Conservation (phyloP, 2,113 vertebrate genomes). For the Ornithorhynchus anatinus region DNA sequence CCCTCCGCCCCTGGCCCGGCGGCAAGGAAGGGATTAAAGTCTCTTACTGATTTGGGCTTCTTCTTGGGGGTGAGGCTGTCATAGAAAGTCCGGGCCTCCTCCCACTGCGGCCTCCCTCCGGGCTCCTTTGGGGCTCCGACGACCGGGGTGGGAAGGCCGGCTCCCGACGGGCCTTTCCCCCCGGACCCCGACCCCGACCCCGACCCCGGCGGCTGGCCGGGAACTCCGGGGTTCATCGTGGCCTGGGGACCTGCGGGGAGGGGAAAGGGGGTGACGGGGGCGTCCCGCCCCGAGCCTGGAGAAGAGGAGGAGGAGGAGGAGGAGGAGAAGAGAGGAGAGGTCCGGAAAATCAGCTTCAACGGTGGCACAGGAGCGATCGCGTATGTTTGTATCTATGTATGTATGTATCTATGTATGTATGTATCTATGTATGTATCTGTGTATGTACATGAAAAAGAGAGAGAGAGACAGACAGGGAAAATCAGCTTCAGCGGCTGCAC, state of each 20-base stretch:
- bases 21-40: neutral
- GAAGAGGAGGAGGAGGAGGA: neutral
- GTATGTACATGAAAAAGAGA: no score
- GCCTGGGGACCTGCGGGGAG: neutral
- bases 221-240: neutral
- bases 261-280: constrained; percentile 1
- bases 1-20: neutral
- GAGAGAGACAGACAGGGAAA: no score
- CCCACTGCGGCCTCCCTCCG: constrained; percentile 42
- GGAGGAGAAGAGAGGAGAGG: neutral
- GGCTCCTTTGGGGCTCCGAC: constrained; percentile 29
- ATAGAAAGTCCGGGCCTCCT: constrained; percentile 72
- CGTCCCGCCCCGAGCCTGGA: neutral
- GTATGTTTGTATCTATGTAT: no score
- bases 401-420: no score
- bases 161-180: neutral
- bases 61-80: constrained; percentile 73
- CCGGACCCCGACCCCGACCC: constrained; percentile 32
- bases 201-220: neutral
- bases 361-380: no score
- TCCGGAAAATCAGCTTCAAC: no score
- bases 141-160: constrained; percentile 8
- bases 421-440: no score
- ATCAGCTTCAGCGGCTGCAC: no score
- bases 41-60: constrained; percentile 79